Evolutionary conservation across 2,113 vertebrate genomes (phyloP).

Genomic region (Sphyrna mokarran): DNA sequence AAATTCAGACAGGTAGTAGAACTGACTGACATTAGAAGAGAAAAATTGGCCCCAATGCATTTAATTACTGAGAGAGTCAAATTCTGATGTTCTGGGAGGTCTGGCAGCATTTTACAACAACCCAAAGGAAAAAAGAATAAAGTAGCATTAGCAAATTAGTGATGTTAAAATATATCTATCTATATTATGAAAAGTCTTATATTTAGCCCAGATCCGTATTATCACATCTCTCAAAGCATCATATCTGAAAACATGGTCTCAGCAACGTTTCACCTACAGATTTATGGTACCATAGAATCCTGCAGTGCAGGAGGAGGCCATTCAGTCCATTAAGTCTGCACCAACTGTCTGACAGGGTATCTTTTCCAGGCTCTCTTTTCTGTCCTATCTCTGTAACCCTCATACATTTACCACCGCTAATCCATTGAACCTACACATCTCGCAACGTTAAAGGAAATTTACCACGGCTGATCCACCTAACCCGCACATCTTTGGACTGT

Average conservation of each 20-base stretch:
- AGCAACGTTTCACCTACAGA: not conserved
- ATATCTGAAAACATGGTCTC: not conserved
- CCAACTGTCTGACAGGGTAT: no score
- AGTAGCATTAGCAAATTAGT: not conserved
- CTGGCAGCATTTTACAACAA: not conserved
- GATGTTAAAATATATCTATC: not conserved
- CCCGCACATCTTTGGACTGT: no score
- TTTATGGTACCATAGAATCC: no score
- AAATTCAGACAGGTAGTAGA: not conserved
- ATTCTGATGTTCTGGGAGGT: not conserved
- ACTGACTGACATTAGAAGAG: not conserved
- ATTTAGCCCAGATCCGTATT: not conserved
- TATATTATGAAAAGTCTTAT: not conserved
- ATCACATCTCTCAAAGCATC: not conserved
- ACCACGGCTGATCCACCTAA: no score
- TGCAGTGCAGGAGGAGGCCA: no score
- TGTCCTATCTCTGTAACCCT: no score
- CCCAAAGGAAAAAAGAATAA: not conserved
- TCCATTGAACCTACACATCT: no score
- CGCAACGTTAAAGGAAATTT: no score
- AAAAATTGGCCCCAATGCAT: not conserved
- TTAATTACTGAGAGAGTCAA: not conserved
- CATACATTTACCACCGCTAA: no score
- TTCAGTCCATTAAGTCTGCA: no score
- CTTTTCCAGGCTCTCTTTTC: no score